Percentiles rank a stretch among this genome's conserved stretches.
Conservation (phyloP, 2,113 vertebrate species). For the Maylandia zebra region DNA sequence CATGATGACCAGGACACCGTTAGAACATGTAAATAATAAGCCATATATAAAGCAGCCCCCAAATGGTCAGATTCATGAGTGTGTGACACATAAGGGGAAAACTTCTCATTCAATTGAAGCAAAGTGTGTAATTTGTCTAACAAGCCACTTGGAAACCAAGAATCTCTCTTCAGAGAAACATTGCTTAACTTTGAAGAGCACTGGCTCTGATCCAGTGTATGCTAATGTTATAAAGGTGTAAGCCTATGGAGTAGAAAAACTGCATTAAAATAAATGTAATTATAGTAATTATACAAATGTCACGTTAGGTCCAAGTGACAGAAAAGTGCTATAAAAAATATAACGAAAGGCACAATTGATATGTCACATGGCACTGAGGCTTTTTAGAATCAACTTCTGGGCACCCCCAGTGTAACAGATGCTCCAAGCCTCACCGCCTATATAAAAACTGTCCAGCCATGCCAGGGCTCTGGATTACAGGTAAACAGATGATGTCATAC, state of each 20-base stretch:
- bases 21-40: neutral
- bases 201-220: neutral
- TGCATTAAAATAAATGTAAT: neutral
- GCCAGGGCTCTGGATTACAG: neutral
- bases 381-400: neutral
- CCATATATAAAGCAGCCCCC: neutral
- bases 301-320: neutral
- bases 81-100: neutral
- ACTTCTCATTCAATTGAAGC: neutral
- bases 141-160: neutral
- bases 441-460: neutral
- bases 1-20: neutral
- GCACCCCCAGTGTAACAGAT: neutral
- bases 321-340: neutral
- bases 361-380: neutral
- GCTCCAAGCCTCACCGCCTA: neutral
- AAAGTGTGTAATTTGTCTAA: neutral
- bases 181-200: neutral
- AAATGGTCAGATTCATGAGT: neutral
- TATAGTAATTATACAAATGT: neutral
- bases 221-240: neutral
- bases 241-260: neutral
- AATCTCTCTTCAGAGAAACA: neutral
- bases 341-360: neutral
- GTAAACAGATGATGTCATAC: constrained; percentile 46